Evolutionary conservation across 1,140 invertebrate species (phyloP).

Genomic region (Eupristina koningsbergeri): DNA sequence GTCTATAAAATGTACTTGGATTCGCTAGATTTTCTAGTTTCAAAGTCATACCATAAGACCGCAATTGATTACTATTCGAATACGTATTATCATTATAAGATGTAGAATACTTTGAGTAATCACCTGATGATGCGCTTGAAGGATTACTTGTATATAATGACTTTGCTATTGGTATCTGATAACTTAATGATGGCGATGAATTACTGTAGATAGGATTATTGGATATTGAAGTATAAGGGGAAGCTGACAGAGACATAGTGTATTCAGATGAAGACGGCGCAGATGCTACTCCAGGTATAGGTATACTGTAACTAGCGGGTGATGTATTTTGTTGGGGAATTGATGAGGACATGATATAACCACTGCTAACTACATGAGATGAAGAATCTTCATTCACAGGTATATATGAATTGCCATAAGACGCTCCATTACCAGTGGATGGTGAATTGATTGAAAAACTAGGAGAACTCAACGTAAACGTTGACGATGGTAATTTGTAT

Average conservation of each 20-base stretch:
- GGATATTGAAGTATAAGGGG: slow-evolving; percentile 48
- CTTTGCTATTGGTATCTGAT: slow-evolving; percentile 60
- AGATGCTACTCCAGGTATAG: slow-evolving; percentile 21
- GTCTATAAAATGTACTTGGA: slow-evolving; percentile 5
- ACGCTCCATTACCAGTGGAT: slow-evolving; percentile 24
- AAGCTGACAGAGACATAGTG: slow-evolving; percentile 44
- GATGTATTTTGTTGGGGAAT: slow-evolving; percentile 50
- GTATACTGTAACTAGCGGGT: slow-evolving; percentile 53
- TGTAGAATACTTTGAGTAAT: slow-evolving; percentile 57
- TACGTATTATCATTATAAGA: slow-evolving; percentile 61
- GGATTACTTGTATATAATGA: slow-evolving; percentile 55
- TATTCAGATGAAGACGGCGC: slow-evolving; percentile 39
- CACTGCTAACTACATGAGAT: slow-evolving; percentile 58
- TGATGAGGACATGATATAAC: slow-evolving; percentile 56
- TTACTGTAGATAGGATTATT: slow-evolving; percentile 52
- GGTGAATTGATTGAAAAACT: slow-evolving; percentile 51
- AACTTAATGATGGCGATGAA: slow-evolving; percentile 61
- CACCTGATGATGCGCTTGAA: slow-evolving; percentile 37
- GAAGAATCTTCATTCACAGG: slow-evolving; percentile 49
- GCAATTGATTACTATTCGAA: slow-evolving; percentile 40
- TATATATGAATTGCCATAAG: slow-evolving; percentile 12
- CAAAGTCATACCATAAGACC: slow-evolving; percentile 29
- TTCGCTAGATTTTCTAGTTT: slow-evolving; percentile 53
- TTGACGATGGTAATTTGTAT: slow-evolving; percentile 44
- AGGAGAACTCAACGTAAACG: slow-evolving; percentile 33